Conservation (phyloP, 2,113 vertebrate species). For the Sinocyclocheilus rhinocerous region DNA sequence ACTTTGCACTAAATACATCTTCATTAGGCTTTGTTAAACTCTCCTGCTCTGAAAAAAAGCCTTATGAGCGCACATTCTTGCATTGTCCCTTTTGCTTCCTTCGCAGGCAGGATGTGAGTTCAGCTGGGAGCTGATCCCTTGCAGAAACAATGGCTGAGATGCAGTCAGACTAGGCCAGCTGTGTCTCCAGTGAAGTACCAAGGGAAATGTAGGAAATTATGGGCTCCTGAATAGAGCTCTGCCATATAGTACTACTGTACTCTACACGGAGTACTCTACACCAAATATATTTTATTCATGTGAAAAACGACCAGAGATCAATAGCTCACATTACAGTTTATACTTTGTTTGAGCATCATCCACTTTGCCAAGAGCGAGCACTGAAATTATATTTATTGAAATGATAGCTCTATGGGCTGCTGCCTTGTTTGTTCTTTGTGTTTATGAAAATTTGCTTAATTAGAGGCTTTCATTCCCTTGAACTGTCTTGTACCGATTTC, state of each 20-base stretch:
- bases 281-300: not conserved
- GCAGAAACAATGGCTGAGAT: slow-evolving; percentile 56
- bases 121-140: slow-evolving; percentile 51
- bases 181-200: slow-evolving; percentile 36
- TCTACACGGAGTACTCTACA: not conserved
- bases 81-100: slow-evolving; percentile 52
- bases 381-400: not conserved
- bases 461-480: slow-evolving; percentile 50
- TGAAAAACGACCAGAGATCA: not conserved
- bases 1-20: slow-evolving; percentile 74
- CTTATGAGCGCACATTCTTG: slow-evolving; percentile 45
- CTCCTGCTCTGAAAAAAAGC: slow-evolving; percentile 34
- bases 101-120: slow-evolving; percentile 55
- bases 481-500: slow-evolving; percentile 62
- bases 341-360: not conserved
- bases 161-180: slow-evolving; percentile 31
- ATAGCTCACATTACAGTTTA: not conserved
- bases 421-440: not conserved
- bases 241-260: slow-evolving; percentile 24
- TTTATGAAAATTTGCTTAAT: slow-evolving; percentile 50
- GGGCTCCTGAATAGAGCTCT: slow-evolving; percentile 40
- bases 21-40: slow-evolving; percentile 76
- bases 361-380: not conserved
- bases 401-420: not conserved
- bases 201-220: slow-evolving; percentile 55